Conservation (phyloP, 1,140 invertebrate species). For the Leptinotarsa lineolata region DNA sequence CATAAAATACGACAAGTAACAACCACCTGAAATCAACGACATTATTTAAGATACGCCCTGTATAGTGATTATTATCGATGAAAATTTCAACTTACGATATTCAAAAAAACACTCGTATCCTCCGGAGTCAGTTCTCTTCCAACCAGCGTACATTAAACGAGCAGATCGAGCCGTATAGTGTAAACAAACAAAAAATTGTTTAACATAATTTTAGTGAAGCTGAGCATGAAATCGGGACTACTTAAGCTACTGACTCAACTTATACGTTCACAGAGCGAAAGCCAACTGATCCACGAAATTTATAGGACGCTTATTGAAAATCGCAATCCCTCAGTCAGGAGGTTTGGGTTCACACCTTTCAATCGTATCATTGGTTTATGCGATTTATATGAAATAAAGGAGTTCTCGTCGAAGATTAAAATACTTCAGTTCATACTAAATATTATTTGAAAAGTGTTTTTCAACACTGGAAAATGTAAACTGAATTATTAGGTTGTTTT, state of each 20-base stretch:
- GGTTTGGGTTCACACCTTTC: neutral
- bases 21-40: no score
- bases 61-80: no score
- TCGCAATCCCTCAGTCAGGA: neutral
- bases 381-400: no score
- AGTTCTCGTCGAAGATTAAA: no score
- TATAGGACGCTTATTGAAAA: neutral
- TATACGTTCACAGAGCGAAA: neutral
- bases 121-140: conserved; percentile 52
- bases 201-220: neutral
- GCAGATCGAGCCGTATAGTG: neutral
- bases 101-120: conserved; percentile 54
- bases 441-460: no score
- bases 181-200: neutral
- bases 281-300: neutral
- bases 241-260: conserved; percentile 2
- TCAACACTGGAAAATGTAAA: no score
- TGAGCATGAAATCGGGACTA: neutral
- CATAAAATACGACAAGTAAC: no score
- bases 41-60: no score
- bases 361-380: no score
- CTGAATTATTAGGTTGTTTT: no score
- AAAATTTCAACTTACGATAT: conserved; percentile 47
- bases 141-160: conserved; percentile 37
- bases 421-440: no score